Evolutionary conservation across 2,888 invertebrate species (phyloP).

Genomic region (Cephonodes hylas): DNA sequence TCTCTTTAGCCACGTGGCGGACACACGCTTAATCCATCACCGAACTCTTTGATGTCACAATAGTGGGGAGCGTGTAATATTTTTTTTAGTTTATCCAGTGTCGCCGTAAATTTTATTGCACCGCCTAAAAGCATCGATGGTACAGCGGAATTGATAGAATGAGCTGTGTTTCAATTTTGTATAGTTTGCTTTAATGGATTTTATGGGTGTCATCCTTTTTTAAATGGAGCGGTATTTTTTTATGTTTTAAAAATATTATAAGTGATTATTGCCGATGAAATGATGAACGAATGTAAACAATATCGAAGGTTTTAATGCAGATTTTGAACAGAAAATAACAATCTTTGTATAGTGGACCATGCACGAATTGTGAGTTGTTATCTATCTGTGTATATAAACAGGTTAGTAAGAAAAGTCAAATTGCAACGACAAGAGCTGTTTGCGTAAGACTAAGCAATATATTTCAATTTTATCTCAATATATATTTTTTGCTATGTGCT

Average conservation of each 20-base stretch:
- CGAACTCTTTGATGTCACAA: conserved; percentile 65
- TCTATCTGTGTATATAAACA: too few species aligned
- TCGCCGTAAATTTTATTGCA: not conserved
- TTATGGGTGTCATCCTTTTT: not conserved
- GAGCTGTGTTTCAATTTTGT: not conserved
- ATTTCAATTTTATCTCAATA: too few species aligned
- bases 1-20: conserved; percentile 65
- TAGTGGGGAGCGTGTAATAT: conserved; percentile 39
- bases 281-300: too few species aligned
- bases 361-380: too few species aligned
- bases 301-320: too few species aligned
- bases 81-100: conserved; percentile 32
- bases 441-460: too few species aligned
- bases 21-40: conserved; percentile 69
- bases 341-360: too few species aligned
- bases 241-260: not conserved
- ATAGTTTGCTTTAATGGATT: not conserved
- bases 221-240: not conserved
- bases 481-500: too few species aligned
- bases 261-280: too few species aligned
- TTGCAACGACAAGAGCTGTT: too few species aligned
- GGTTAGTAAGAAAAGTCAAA: too few species aligned
- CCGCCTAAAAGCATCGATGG: not conserved
- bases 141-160: not conserved
- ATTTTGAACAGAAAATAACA: too few species aligned